Evolutionary conservation across 1,140 invertebrate genomes (phyloP), one percentile per base, ranked within the genome.

Genomic region (Globodera rostochiensis): DNA sequence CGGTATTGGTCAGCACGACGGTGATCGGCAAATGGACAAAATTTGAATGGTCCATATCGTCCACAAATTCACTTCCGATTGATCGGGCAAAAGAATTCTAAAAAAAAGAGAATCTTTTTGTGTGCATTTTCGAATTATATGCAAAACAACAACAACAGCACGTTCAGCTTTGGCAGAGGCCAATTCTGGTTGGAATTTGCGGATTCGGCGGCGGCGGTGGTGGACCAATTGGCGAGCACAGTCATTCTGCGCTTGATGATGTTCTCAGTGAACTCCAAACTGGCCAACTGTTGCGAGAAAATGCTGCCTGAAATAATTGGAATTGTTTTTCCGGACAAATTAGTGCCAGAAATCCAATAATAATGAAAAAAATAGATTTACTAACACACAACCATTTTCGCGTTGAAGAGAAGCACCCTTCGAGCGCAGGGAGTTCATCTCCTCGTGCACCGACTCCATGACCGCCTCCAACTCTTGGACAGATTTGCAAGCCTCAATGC

Each of bases 251-350:
- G 92, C 81, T 94, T 93, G 79, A 95, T 92, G 70, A 95, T 92
- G 87, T 94, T 93, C 77, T 93, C 92, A 3, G 96, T 92, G 91
- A 95, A 96, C 75, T 93, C 91, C 64, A 97, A 91, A 89, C 94
- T 96, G 67, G 94, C 95, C n/a, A 97, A 89, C 89, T 96, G 95
- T 84, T 95, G 94, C 87, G 96, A 95, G 49, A 96, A 93, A 53
- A 93, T 92, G 49, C 94, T 90, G 89, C 95, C 92, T 92, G 85
- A 67, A 89, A 85, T 82, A 46, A 0, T 4, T 25, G 78, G 84
- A 47, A 49, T 47, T 19, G 66, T 6, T 74, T 49, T 50, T 69
- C 71, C 73, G 36, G 36, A 36, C 36, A 36, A 36, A 36, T 36
- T 36, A 36, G 2, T 36, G 36, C 36, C 36, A 36, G 36, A 36